Conservation (phyloP, 2,797 vertebrate genomes). For the Alcedo atthis region DNA sequence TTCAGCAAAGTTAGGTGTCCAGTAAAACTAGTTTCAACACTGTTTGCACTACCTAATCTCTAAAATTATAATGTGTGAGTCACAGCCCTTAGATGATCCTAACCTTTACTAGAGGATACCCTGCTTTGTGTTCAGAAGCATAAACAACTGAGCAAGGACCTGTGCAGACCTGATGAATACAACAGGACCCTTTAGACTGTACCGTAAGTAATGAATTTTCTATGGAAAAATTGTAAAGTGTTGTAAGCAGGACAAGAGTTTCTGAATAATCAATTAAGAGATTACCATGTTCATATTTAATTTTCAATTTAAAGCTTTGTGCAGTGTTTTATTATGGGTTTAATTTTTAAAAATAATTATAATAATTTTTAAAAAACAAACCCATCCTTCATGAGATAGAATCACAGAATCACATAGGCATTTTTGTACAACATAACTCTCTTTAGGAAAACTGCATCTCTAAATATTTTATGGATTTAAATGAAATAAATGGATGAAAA, state of each 20-base stretch:
- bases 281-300: background rate
- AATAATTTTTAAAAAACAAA: background rate
- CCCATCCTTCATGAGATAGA: background rate
- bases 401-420: background rate
- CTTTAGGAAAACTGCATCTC: background rate
- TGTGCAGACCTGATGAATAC: slow-evolving; percentile 34
- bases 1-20: slow-evolving; percentile 65
- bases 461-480: background rate
- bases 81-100: slow-evolving; percentile 61
- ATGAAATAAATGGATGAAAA: background rate
- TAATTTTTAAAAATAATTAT: background rate
- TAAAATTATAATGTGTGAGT: slow-evolving; percentile 68
- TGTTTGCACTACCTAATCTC: slow-evolving; percentile 61
- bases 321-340: background rate
- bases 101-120: slow-evolving; percentile 66
- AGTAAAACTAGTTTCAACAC: slow-evolving; percentile 72
- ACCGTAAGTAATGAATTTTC: slow-evolving; percentile 44
- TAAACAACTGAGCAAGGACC: slow-evolving; percentile 58
- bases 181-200: background rate
- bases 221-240: background rate
- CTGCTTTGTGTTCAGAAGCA: slow-evolving; percentile 48
- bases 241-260: background rate
- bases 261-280: background rate
- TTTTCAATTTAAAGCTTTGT: background rate
- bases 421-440: background rate